Base-by-base conservation (phyloP, 1,140 invertebrate species). In the Drosophila chauvacae region DNA sequence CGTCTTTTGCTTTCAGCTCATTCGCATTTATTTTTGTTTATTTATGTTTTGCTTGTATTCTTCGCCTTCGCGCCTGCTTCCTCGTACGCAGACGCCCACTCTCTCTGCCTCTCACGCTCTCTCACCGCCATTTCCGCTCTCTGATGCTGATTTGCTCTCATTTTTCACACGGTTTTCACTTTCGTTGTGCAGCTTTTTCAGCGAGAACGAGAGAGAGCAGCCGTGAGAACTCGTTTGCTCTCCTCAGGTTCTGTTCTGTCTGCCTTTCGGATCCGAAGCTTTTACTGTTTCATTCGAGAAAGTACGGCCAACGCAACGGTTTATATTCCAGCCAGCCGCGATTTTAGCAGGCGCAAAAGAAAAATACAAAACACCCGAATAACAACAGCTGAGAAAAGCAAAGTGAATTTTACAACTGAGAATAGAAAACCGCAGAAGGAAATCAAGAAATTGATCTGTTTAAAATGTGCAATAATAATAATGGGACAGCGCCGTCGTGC, bases 21-120 rank as follows among this genome's bases (percentile, higher is more conserved):
- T 90, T 90, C 85, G 85, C 75, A 70, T 90, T 90, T 90, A 90
- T 90, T 90, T 90, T 90, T 90, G 85, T 90, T 90, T 90, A 90
- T 90, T 90, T 81, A 90, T 90, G 85, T 90, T 90, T 90, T 90
- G 85, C 70, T 90, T 90, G 70, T 79, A 90, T 90, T 90, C 85
- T 90, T 90, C 77, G 51, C 70, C 72, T 74, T 56, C 35, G 35
- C 59, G 47, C 63, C 58, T 56, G 63, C 61, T 83, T 79, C 78
- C 78, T 79, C 74, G 47, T 80, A 53, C 68, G 63, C 63, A 56
- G 48, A 51, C 63, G 57, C 63, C 39, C 55, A 47, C 73, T 41
- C 64, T 51, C 51, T 51, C 51, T 47, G n/a, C 41, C 11, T 7
- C 42, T 45, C 42, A 6, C 18, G 18, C 18, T 13, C 7, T n/a